These are phyloP conservation scores for Trichogramma pretiosum DNA, from an alignment of 1,140 invertebrate genomes.

Conservation along the genomic window DNA sequence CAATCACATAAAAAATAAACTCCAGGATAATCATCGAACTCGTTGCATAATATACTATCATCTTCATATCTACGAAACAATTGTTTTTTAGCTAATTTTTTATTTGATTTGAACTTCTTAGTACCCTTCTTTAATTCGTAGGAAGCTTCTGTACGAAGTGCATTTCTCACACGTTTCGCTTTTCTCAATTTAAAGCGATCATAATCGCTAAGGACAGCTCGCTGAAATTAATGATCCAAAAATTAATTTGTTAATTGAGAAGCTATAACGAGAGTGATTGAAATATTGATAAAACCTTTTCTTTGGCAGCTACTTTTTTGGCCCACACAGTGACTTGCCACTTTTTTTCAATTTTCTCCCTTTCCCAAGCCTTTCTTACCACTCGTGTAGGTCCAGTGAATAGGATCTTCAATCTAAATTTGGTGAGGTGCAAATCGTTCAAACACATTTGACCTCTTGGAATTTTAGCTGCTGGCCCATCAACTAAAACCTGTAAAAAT, in stretches of 20 bases:
- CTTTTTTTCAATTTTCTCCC: conserved; percentile 64
- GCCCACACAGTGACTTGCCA: conserved; percentile 75
- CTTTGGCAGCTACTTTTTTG: conserved; percentile 69
- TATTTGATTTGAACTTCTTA: conserved; percentile 43
- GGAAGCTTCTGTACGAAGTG: conserved; percentile 72
- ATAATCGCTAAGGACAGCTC: conserved; percentile 79
- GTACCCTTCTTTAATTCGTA: conserved; percentile 64
- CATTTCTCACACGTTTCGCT: conserved; percentile 82
- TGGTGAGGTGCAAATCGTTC: conserved; percentile 87
- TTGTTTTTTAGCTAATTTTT: too few relatives aligned
- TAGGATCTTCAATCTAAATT: conserved; percentile 80
- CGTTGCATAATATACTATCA: too few relatives aligned
- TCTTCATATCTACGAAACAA: too few relatives aligned
- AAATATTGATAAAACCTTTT: conserved; percentile 50
- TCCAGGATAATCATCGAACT: too few relatives aligned
- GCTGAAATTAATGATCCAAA: conserved; percentile 62
- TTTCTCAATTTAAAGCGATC: conserved; percentile 91
- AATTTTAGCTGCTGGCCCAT: conserved; percentile 78
- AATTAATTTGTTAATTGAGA: too few relatives aligned
- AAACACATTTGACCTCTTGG: conserved; percentile 72
- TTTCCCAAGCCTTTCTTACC: conserved; percentile 83
- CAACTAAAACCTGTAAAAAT: conserved; percentile 67
- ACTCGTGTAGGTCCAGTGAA: conserved; percentile 74
- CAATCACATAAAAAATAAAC: too few relatives aligned
- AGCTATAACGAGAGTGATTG: conserved; percentile 15